Base-by-base conservation (phyloP, 2,888 invertebrate species). In the Coleophora flavipennella region DNA sequence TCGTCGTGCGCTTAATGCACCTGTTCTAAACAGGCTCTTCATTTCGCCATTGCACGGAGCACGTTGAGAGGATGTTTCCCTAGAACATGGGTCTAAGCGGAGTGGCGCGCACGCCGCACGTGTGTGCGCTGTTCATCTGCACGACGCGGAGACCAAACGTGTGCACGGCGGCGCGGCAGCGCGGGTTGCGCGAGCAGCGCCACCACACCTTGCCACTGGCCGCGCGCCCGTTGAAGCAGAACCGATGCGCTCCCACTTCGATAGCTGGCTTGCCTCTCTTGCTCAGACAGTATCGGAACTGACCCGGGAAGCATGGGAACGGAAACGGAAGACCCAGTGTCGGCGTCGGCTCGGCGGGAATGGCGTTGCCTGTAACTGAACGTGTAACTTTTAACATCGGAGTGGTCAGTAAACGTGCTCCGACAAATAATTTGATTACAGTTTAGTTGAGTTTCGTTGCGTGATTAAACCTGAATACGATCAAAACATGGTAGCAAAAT, bases 131-230 rank as follows among this genome's bases (percentile, higher is more conserved):
- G 57, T 84, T 85, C 81, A 84, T 83, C 50, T 84, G 83, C 36
- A 84, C 84, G 35, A 84, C 83, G 36, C 83, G 70, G 38, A 83
- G 52, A 1, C 84, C 84, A 51, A 84, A 83, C 8, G 84, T 84
- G 57, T 84, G 84, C 8, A 84, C 83, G 11, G 84, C 84, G 37
- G 84, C 84, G 14, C 84, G 67, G 51, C 84, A 84, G 27, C 84
- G 78, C 1, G 84, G 84, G 56, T 84, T 84, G 31, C 84, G 66
- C 35, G 83, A 83, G 51, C 84, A 84, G 0, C 84, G 71, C 84
- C 84, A 84, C 84, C 84, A 83, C 27, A 84, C 83, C 55, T 84
- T 84, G 41, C 83, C 84, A 46, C 83, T 81, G 20, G 83, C 84
- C 4, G 84, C 83, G 34, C 83, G 76, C 4, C 83, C 84, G 53